Evolutionary conservation across 2,888 invertebrate genomes (phyloP).

Genomic region (Cosmia trapezina): DNA sequence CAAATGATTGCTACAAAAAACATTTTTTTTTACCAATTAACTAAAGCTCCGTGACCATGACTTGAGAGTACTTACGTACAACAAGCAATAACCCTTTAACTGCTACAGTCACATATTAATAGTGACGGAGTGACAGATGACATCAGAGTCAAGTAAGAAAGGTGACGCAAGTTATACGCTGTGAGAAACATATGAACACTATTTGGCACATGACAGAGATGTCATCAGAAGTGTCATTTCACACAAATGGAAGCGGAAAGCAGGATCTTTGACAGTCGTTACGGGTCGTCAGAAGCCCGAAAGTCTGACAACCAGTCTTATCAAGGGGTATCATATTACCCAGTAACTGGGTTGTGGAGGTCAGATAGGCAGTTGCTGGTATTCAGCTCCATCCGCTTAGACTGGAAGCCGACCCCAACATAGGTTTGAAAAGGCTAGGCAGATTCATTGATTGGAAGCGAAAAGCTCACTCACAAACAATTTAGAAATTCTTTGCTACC

Average conservation of each 20-base stretch:
- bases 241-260: background rate
- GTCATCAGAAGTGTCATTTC: slow-evolving; percentile 21
- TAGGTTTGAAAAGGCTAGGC: no score
- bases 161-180: slow-evolving; percentile 49
- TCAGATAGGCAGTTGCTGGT: no score
- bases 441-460: no score
- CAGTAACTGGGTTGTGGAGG: no score
- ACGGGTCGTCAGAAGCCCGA: no score
- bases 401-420: no score
- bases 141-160: slow-evolving; percentile 47
- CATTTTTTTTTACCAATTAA: background rate
- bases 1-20: background rate
- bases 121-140: slow-evolving; percentile 50
- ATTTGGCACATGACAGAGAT: slow-evolving; percentile 14
- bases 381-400: no score
- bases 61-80: slow-evolving; percentile 23
- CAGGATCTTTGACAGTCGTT: no score
- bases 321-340: no score
- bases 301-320: no score
- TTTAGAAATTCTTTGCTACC: background rate
- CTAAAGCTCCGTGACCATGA: background rate
- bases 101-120: slow-evolving; percentile 22
- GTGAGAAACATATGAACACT: slow-evolving; percentile 39
- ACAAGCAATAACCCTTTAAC: slow-evolving; percentile 35
- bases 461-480: background rate